Conservation (phyloP, 2,113 vertebrate genomes). For the Toxotes jaculatrix region DNA sequence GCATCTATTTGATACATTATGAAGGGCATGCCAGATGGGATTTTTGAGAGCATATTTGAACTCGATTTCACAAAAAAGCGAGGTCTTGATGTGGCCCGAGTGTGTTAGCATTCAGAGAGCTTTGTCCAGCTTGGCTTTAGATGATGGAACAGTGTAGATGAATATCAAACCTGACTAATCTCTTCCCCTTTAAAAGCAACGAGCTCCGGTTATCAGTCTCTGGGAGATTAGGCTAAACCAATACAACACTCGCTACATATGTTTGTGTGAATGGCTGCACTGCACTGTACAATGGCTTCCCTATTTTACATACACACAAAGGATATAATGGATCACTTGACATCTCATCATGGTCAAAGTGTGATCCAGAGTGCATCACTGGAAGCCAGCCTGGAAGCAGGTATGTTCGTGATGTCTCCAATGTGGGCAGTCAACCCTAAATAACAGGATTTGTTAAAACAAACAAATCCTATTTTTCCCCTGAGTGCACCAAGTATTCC, state of each 20-base stretch:
- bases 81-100: background rate
- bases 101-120: constrained; percentile 41
- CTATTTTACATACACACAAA: background rate
- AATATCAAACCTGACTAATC: constrained; percentile 65
- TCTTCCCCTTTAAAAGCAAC: constrained; percentile 27
- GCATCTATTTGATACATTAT: constrained; percentile 54
- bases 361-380: background rate
- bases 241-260: constrained; percentile 1
- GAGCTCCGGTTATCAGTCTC: constrained; percentile 35
- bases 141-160: constrained; percentile 52
- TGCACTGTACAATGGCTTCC: background rate
- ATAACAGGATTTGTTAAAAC: background rate
- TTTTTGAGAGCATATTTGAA: constrained; percentile 48
- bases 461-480: background rate
- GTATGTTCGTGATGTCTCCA: background rate
- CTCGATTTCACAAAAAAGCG: constrained; percentile 7
- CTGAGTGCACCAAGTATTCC: too few species aligned
- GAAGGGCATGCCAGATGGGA: constrained; percentile 17
- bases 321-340: background rate
- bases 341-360: background rate
- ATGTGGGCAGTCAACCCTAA: background rate
- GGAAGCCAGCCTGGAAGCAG: background rate
- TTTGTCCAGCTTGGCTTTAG: constrained; percentile 28
- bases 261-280: background rate
- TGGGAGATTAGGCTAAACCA: constrained; percentile 36